Percentiles rank a stretch among this genome's conserved stretches.
These are phyloP conservation scores for Pandion haliaetus DNA, from an alignment of 2,113 vertebrate genomes.

Conservation along the genomic window DNA sequence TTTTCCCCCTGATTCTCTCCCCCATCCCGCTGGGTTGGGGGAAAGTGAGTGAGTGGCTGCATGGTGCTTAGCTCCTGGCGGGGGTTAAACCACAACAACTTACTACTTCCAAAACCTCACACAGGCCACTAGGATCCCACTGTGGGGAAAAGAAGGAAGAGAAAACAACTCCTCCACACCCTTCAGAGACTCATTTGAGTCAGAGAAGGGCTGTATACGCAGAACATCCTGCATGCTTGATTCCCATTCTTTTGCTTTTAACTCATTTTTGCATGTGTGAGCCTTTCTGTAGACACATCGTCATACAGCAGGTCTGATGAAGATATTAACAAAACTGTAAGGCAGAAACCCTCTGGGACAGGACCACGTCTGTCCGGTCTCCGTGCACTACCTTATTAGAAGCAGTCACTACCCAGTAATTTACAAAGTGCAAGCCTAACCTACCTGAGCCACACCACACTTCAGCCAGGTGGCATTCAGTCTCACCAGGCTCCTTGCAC, in stretches of 20 bases:
- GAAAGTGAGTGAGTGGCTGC: too few species aligned
- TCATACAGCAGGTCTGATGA: neutral
- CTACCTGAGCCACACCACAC: slow-evolving; percentile 93
- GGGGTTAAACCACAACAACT: neutral
- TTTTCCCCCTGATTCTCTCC: too few species aligned
- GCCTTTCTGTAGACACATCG: neutral
- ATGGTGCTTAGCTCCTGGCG: too few species aligned
- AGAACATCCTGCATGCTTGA: neutral
- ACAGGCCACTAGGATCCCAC: neutral
- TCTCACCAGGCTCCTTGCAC: slow-evolving; percentile 93
- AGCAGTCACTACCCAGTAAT: accelerated
- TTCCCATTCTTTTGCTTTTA: neutral
- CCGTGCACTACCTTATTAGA: neutral
- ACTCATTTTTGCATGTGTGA: neutral
- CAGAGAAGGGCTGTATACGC: neutral
- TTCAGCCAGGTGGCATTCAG: slow-evolving; percentile 90
- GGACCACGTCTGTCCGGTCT: accelerated
- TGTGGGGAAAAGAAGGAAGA: neutral
- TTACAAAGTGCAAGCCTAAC: neutral
- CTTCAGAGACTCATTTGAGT: neutral
- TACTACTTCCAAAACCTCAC: neutral
- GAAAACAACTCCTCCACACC: neutral
- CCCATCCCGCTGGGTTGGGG: too few species aligned
- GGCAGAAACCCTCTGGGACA: neutral
- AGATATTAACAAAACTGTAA: neutral